phyloP scores from a whole-genome alignment of 2,888 invertebrate genomes.

The Ornithoptera alexandrae region DNA sequence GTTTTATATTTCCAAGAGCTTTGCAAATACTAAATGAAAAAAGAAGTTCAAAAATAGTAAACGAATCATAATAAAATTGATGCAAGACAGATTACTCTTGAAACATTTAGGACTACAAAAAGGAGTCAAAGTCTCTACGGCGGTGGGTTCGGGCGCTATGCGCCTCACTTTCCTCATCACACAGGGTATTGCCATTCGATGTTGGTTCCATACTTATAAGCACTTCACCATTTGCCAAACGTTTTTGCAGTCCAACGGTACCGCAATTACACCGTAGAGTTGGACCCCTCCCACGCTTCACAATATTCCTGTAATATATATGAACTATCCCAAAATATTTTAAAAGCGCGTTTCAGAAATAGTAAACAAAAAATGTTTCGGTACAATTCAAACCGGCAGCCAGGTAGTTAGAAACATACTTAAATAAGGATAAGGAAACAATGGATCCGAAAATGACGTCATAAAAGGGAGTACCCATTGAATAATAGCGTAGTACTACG shows the following conservation, averaged over 20 bases:
- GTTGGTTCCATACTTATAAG: conserved; percentile 56
- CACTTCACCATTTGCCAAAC: conserved; percentile 63
- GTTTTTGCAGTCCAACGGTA: conserved; percentile 39
- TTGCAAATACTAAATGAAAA: no score
- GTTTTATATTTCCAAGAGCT: no score
- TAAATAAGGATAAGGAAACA: conserved; percentile 19
- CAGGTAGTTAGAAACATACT: conserved; percentile 40
- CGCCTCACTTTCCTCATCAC: conserved; percentile 68
- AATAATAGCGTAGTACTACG: conserved; percentile 8
- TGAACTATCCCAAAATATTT: conserved; percentile 44
- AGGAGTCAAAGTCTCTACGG: conserved; percentile 72
- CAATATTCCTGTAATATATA: conserved; percentile 38
- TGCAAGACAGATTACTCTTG: not conserved
- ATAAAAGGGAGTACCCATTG: conserved; percentile 21
- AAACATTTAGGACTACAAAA: conserved; percentile 40
- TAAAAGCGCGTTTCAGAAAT: conserved; percentile 55
- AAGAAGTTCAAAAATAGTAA: no score
- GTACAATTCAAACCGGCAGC: conserved; percentile 34
- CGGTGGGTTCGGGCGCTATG: conserved; percentile 66
- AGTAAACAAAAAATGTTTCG: conserved; percentile 50
- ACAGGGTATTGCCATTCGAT: conserved; percentile 49
- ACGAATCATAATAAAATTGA: no score
- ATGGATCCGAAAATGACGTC: conserved; percentile 27
- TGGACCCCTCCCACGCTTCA: conserved; percentile 53
- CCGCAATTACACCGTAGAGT: conserved; percentile 68